These are phyloP conservation scores for Hypolimnas misippus DNA, from an alignment of 2,888 invertebrate genomes.

Conservation along the genomic window DNA sequence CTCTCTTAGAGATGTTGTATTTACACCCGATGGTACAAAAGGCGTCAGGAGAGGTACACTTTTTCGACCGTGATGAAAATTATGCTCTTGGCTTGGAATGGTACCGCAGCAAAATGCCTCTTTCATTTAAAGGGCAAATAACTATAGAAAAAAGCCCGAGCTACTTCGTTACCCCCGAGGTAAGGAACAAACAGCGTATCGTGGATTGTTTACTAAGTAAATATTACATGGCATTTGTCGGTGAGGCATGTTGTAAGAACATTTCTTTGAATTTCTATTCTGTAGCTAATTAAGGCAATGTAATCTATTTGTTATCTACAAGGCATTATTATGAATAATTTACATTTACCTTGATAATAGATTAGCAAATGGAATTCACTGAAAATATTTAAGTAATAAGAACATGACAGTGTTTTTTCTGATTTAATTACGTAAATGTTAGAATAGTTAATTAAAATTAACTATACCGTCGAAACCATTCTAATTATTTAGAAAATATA, in stretches of 20 bases:
- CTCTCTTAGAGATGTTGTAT: conserved; percentile 97
- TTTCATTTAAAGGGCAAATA: conserved; percentile 95
- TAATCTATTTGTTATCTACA: conserved; percentile 25
- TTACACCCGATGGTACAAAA: conserved; percentile 96
- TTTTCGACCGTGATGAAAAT: conserved; percentile 97
- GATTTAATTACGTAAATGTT: conserved; percentile 23
- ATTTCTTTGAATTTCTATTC: conserved; percentile 17
- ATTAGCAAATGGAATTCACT: conserved; percentile 24
- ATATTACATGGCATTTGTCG: conserved; percentile 16
- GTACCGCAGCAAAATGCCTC: conserved; percentile 98
- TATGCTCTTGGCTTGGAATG: conserved; percentile 96
- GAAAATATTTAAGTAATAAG: conserved; percentile 33
- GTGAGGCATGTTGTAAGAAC: conserved; percentile 4
- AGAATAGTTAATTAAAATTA: conserved; percentile 16
- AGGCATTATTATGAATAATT: conserved; percentile 36
- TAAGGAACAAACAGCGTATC: conserved; percentile 62
- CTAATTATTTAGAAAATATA: background rate
- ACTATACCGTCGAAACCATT: conserved; percentile 11
- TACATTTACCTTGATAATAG: conserved; percentile 28
- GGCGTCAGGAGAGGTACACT: conserved; percentile 97
- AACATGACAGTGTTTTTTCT: conserved; percentile 22
- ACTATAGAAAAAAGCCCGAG: conserved; percentile 99
- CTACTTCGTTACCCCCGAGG: conserved; percentile 98
- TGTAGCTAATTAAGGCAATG: conserved; percentile 26
- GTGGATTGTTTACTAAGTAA: conserved; percentile 22